Percentiles rank a stretch among this genome's conserved stretches.
phyloP scores from a whole-genome alignment of 2,113 vertebrate genomes.

The Myotis davidii region DNA sequence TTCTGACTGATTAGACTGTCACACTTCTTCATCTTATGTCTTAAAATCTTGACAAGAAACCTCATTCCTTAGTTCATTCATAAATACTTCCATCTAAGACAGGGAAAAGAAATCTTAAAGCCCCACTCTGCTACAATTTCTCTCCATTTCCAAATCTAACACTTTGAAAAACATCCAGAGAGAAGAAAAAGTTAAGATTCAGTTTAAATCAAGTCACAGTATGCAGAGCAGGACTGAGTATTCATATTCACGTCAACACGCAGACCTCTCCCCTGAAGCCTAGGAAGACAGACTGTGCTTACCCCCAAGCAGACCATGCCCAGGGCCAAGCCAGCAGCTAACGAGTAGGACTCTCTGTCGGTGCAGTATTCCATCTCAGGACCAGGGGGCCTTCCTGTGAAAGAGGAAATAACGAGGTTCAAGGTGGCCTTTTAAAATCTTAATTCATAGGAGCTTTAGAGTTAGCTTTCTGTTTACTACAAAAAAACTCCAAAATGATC shows the following conservation, averaged over 20 bases:
- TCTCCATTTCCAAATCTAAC: not conserved
- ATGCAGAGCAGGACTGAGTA: not conserved
- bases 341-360: slow-evolving; percentile 96
- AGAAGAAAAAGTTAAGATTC: not conserved
- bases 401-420: not conserved
- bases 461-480: not conserved
- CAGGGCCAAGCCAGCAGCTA: slow-evolving; percentile 95
- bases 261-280: not conserved
- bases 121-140: not conserved
- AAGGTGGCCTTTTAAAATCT: not conserved
- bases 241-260: not conserved
- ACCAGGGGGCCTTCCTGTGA: slow-evolving; percentile 92
- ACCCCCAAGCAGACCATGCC: slow-evolving; percentile 99
- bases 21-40: not conserved
- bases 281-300: slow-evolving; percentile 71
- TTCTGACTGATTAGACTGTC: not conserved
- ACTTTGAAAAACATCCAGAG: slow-evolving; percentile 33
- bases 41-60: not conserved
- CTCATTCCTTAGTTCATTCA: not conserved
- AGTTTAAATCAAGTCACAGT: not conserved
- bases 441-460: not conserved
- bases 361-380: slow-evolving; percentile 99
- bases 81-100: not conserved
- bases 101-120: not conserved
- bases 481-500: not conserved